Percentiles rank a stretch among this genome's conserved stretches.
These are phyloP conservation scores for Scelioninae gen. 1 DNA, from an alignment of 2,888 invertebrate species.

Conservation along the genomic window DNA sequence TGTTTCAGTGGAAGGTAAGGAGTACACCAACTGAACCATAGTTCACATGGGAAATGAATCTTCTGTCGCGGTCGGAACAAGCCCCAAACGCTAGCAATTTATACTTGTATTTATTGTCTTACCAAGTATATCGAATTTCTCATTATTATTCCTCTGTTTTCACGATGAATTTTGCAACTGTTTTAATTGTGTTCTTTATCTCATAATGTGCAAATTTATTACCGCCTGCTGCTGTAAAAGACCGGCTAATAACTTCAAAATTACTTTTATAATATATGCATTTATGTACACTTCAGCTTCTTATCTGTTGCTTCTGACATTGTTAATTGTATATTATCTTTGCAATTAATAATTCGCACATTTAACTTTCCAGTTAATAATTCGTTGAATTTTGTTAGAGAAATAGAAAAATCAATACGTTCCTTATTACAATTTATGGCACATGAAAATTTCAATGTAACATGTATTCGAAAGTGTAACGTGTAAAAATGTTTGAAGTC, in stretches of 20 bases:
- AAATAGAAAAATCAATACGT: neutral
- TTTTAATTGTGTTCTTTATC: conserved; percentile 63
- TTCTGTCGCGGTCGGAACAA: conserved; percentile 82
- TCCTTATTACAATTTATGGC: neutral
- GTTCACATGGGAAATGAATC: conserved; percentile 84
- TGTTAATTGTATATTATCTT: conserved; percentile 4
- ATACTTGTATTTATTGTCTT: conserved; percentile 70
- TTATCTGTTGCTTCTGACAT: conserved; percentile 8
- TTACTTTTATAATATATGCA: conserved; percentile 38
- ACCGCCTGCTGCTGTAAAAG: conserved; percentile 21
- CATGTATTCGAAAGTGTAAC: conserved; percentile 9
- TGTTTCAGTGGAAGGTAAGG: conserved; percentile 72
- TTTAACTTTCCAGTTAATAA: neutral
- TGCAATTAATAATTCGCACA: neutral
- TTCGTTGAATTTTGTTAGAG: neutral
- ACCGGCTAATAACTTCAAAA: conserved; percentile 49
- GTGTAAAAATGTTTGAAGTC: conserved; percentile 27
- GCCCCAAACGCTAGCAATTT: conserved; percentile 74
- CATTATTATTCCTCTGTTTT: conserved; percentile 67
- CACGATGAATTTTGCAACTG: conserved; percentile 53
- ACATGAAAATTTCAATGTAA: neutral
- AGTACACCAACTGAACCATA: conserved; percentile 81
- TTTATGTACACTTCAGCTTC: conserved; percentile 10
- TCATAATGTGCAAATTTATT: conserved; percentile 57
- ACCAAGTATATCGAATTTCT: conserved; percentile 67